A percentile compares a stretch with the other conserved stretches of the same genome.
phyloP scores from a whole-genome alignment of 2,797 vertebrate species.

The Cottoperca gobio region DNA sequence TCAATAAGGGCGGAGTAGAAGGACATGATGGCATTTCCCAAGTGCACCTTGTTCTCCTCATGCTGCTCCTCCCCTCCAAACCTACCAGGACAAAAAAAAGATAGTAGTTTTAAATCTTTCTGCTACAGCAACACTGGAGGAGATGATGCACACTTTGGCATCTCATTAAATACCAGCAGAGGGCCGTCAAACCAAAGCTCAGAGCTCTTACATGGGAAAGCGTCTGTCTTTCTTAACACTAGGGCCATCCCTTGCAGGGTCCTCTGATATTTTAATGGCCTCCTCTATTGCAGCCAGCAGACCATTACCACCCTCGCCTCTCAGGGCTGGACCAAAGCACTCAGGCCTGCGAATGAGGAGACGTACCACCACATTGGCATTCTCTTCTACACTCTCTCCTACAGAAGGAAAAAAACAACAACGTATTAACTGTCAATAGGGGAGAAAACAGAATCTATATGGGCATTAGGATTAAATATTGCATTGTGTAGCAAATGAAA shows the following conservation, averaged over 20 bases:
- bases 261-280: constrained; percentile 95
- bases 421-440: fast-evolving
- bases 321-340: constrained; percentile 94
- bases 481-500: not conserved
- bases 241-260: constrained; percentile 93
- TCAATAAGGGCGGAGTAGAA: constrained; percentile 96
- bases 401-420: not conserved
- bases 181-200: not conserved
- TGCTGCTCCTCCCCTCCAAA: constrained; percentile 92
- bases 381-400: constrained; percentile 97
- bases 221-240: constrained; percentile 93
- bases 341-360: constrained; percentile 94
- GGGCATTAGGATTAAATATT: not conserved
- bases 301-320: constrained; percentile 94
- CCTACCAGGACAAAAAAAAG: constrained; percentile 73
- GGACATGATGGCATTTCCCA: constrained; percentile 96
- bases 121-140: not conserved
- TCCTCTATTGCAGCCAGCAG: constrained; percentile 94
- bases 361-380: constrained; percentile 95
- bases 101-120: not conserved
- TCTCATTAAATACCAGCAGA: not conserved
- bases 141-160: not conserved
- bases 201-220: constrained; percentile 86
- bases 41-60: constrained; percentile 93
- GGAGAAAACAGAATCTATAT: constrained; percentile 6